phyloP scores from a whole-genome alignment of 2,888 invertebrate genomes.

The Lydus trimaculatus region DNA sequence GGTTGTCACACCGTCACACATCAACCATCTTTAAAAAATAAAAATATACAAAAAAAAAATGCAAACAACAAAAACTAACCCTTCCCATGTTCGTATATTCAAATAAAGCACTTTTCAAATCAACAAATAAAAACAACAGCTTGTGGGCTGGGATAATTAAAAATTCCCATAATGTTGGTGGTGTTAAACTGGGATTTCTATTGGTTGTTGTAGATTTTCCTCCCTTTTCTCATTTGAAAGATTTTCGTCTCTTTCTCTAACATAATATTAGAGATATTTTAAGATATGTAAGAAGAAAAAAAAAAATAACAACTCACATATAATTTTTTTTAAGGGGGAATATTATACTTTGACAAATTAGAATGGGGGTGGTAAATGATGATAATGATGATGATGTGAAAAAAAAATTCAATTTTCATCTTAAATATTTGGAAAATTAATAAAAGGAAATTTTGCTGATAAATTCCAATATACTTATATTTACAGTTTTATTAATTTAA shows the following conservation, averaged over 20 bases:
- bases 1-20: background rate
- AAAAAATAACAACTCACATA: background rate
- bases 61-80: conserved; percentile 39
- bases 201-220: conserved; percentile 45
- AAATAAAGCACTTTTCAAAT: conserved; percentile 55
- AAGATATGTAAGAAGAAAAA: background rate
- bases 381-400: background rate
- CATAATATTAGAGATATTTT: conserved; percentile 5
- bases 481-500: conserved; percentile 38
- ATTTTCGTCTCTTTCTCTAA: background rate
- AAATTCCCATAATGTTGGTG: conserved; percentile 53
- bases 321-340: background rate
- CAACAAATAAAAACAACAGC: conserved; percentile 58
- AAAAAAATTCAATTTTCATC: background rate
- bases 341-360: background rate
- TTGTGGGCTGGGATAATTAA: conserved; percentile 61
- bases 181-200: conserved; percentile 43
- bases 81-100: conserved; percentile 42
- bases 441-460: background rate
- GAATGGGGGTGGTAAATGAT: background rate
- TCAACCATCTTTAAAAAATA: conserved; percentile 49
- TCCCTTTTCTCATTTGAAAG: conserved; percentile 22
- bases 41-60: too few relatives aligned
- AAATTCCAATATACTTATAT: background rate
- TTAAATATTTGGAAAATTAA: background rate